Percentiles rank a stretch among this genome's conserved stretches.
Evolutionary conservation across 2,797 vertebrate genomes (phyloP).

Genomic region (Artibeus jamaicensis): DNA sequence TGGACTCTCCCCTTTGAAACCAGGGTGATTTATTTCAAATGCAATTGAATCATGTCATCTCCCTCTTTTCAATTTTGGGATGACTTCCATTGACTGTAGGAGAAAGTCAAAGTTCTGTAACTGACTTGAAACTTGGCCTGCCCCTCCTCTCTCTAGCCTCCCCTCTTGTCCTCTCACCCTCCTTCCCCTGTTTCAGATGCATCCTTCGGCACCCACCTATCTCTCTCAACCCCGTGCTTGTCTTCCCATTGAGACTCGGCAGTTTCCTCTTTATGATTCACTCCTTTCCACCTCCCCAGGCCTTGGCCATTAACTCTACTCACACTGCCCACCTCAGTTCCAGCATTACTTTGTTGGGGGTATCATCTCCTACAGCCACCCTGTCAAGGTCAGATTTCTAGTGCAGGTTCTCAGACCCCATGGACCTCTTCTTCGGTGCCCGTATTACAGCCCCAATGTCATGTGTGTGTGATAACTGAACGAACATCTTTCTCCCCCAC

Average conservation of each 20-base stretch:
- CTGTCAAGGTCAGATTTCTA: neutral
- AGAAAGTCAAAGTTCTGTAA: neutral
- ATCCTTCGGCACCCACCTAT: too few species aligned
- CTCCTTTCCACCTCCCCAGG: neutral
- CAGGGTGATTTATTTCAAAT: neutral
- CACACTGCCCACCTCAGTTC: neutral
- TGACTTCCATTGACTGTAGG: neutral
- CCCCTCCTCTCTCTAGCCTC: neutral
- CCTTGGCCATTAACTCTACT: neutral
- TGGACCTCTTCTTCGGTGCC: neutral
- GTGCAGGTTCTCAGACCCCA: neutral
- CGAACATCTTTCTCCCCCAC: neutral
- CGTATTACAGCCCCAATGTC: neutral
- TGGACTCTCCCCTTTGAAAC: neutral
- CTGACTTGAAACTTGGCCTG: neutral
- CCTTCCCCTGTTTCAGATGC: neutral
- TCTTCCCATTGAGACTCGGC: neutral
- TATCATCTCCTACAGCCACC: neutral
- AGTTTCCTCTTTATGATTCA: neutral
- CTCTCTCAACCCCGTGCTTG: neutral
- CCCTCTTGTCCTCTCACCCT: fast-evolving
- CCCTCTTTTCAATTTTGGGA: neutral
- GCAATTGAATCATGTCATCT: neutral
- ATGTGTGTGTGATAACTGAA: neutral
- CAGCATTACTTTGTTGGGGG: neutral